Percentiles rank a stretch among this genome's conserved stretches.
Conservation (phyloP, 2,888 invertebrate genomes). For the Cheilosia soror region DNA sequence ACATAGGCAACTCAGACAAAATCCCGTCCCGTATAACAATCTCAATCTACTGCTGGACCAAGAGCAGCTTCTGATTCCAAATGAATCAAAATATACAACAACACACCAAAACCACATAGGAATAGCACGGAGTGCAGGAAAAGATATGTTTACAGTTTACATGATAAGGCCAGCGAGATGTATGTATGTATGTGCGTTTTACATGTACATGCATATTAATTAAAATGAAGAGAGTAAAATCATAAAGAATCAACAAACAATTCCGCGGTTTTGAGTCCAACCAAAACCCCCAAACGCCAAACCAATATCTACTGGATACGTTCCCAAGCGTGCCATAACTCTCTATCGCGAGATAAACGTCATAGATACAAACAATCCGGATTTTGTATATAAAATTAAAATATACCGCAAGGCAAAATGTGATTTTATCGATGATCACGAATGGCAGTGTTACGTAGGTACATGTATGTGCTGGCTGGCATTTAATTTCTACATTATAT, state of each 20-base stretch:
- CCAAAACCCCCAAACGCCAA: too few relatives aligned
- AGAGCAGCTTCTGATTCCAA: too few relatives aligned
- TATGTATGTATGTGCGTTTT: too few relatives aligned
- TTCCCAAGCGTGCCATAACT: conserved; percentile 48
- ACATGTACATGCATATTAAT: conserved; percentile 13
- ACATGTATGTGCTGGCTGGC: not conserved
- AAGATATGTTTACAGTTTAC: too few relatives aligned
- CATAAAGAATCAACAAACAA: not conserved
- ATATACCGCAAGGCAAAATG: conserved; percentile 12
- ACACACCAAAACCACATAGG: too few relatives aligned
- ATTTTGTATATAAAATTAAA: conserved; percentile 1
- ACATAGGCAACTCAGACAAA: too few relatives aligned
- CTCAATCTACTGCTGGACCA: too few relatives aligned
- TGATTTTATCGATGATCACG: conserved; percentile 20
- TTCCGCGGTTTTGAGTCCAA: not conserved
- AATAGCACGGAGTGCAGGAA: too few relatives aligned
- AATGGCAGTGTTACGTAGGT: not conserved
- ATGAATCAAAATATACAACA: too few relatives aligned
- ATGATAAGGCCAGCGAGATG: too few relatives aligned
- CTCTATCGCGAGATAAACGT: conserved; percentile 36
- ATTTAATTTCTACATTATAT: not conserved
- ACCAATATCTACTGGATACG: conserved; percentile 35
- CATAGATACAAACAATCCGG: conserved; percentile 29
- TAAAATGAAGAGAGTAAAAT: conserved; percentile 1
- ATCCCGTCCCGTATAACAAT: too few relatives aligned